Conservation (phyloP, 2,113 vertebrate genomes). For the Loxodonta africana region DNA sequence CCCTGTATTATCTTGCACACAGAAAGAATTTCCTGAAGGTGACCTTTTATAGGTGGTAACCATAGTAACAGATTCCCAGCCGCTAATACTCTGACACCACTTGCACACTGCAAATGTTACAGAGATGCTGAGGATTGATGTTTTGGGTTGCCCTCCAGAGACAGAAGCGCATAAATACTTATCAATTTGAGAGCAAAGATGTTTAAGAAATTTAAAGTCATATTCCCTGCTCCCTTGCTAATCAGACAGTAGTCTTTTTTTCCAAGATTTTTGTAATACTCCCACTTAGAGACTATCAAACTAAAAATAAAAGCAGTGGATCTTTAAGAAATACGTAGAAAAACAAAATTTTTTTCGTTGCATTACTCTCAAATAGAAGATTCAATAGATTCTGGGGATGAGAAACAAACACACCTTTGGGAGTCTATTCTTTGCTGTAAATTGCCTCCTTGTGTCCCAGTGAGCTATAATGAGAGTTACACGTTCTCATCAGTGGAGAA, state of each 20-base stretch:
- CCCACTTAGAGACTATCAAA: constrained; percentile 56
- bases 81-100: constrained; percentile 74
- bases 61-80: constrained; percentile 89
- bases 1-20: constrained; percentile 87
- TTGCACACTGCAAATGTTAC: constrained; percentile 73
- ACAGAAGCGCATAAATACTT: constrained; percentile 53
- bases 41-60: constrained; percentile 90
- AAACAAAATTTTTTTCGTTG: constrained; percentile 6
- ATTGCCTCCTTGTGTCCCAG: background rate
- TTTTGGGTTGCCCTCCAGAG: constrained; percentile 66
- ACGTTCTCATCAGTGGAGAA: background rate
- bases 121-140: constrained; percentile 62
- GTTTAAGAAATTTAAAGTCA: constrained; percentile 64
- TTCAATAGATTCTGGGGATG: background rate
- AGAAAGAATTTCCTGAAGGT: constrained; percentile 91
- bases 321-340: constrained; percentile 3
- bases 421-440: background rate
- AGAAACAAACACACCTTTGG: background rate
- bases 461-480: background rate
- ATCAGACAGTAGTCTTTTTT: background rate
- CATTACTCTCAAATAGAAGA: background rate
- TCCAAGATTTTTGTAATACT: constrained; percentile 38
- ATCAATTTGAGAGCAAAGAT: constrained; percentile 61
- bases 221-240: background rate
- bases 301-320: constrained; percentile 67